Percentiles rank a stretch among this genome's conserved stretches.
phyloP scores from a whole-genome alignment of 2,888 invertebrate genomes.

The Tholera decimalis region DNA sequence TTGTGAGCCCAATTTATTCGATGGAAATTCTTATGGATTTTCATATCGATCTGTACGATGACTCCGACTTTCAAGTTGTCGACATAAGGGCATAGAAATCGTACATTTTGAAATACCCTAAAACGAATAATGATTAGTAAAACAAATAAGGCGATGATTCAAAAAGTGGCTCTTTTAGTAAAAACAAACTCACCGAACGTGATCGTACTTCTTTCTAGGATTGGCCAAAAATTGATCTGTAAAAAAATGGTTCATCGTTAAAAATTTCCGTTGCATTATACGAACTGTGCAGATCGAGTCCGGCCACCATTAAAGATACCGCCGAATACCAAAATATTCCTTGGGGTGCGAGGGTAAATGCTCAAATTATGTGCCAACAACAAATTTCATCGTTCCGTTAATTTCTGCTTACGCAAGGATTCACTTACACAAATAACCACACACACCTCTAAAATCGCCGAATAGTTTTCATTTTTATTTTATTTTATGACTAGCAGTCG shows the following conservation, averaged over 20 bases:
- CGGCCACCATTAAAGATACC: no score
- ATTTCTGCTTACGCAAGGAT: no score
- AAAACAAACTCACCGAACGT: conserved; percentile 78
- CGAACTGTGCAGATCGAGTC: no score
- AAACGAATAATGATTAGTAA: conserved; percentile 49
- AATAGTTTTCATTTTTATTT: no score
- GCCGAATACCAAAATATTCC: no score
- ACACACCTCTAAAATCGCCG: no score
- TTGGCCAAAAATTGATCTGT: conserved; percentile 78
- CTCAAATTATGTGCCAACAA: no score
- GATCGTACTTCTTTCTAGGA: conserved; percentile 77
- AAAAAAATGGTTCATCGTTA: conserved; percentile 24
- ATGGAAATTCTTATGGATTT: conserved; percentile 72
- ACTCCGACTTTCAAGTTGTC: conserved; percentile 80
- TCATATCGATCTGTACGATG: conserved; percentile 75
- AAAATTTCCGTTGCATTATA: background rate
- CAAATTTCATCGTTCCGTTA: no score
- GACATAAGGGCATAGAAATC: conserved; percentile 79
- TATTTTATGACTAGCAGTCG: no score
- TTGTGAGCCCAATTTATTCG: conserved; percentile 82
- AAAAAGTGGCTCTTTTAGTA: background rate
- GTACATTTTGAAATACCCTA: conserved; percentile 84
- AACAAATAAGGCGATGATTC: background rate
- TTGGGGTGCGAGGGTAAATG: no score
- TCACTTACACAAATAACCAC: no score